Conservation (phyloP, 2,888 invertebrate species). For the Agriopis marginaria region DNA sequence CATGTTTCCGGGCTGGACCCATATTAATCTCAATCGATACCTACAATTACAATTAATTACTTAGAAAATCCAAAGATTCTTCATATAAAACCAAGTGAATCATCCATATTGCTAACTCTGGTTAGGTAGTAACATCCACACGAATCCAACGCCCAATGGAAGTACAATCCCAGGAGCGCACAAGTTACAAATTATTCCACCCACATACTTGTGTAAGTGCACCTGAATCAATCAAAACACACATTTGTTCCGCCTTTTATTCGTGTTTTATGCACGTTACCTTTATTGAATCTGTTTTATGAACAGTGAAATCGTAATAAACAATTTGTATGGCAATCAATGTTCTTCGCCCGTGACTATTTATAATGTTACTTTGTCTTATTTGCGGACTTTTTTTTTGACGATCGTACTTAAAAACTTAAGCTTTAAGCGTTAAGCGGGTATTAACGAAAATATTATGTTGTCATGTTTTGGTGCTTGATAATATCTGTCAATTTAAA, state of each 20-base stretch:
- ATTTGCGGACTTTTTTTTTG: conserved; percentile 4
- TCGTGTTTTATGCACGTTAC: conserved; percentile 66
- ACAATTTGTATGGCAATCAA: conserved; percentile 52
- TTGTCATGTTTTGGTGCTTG: too few relatives aligned
- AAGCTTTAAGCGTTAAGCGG: too few relatives aligned
- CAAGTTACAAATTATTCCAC: conserved; percentile 83
- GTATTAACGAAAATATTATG: too few relatives aligned
- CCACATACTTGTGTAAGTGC: conserved; percentile 81
- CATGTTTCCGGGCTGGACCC: conserved; percentile 6
- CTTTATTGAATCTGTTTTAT: conserved; percentile 72
- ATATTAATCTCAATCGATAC: conserved; percentile 16
- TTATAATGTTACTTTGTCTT: conserved; percentile 42
- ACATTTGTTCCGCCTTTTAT: conserved; percentile 75
- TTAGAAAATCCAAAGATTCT: too few relatives aligned
- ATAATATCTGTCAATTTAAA: too few relatives aligned
- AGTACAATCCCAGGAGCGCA: conserved; percentile 66
- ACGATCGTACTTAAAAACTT: not conserved
- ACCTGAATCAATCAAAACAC: conserved; percentile 83
- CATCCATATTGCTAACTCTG: not conserved
- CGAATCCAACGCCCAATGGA: conserved; percentile 47
- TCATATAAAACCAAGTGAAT: conserved; percentile 16
- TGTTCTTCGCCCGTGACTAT: conserved; percentile 38
- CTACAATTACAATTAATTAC: not conserved
- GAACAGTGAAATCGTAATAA: conserved; percentile 60
- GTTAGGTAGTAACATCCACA: conserved; percentile 54